Percentiles rank a stretch among this genome's conserved stretches.
Evolutionary conservation across 2,888 invertebrate genomes (phyloP).

Genomic region (Allophyes oxyacanthae): DNA sequence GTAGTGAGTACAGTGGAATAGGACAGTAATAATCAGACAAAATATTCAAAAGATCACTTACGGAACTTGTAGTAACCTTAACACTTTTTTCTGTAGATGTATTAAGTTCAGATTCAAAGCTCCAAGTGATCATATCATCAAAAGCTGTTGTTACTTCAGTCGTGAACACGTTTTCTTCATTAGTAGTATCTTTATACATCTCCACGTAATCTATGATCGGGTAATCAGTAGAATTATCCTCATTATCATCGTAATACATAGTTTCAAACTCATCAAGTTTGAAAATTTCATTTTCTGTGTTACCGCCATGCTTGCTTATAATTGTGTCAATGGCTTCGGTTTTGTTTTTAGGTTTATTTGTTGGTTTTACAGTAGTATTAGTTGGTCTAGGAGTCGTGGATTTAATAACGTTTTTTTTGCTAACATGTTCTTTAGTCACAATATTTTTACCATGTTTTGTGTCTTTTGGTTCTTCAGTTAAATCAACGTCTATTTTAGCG

Average conservation of each 20-base stretch:
- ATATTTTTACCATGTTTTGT: constrained; percentile 6
- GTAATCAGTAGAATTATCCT: constrained; percentile 78
- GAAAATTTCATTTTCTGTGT: constrained; percentile 63
- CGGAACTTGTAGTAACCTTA: neutral
- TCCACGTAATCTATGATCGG: constrained; percentile 79
- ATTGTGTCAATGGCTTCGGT: constrained; percentile 23
- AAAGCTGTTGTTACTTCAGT: constrained; percentile 12
- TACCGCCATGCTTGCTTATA: constrained; percentile 35
- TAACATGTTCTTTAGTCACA: neutral
- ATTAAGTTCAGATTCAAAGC: neutral
- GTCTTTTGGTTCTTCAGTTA: constrained; percentile 17
- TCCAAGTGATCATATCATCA: constrained; percentile 1
- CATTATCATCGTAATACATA: constrained; percentile 60
- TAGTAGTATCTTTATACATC: constrained; percentile 79
- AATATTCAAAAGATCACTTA: too few species aligned
- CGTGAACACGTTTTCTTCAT: constrained; percentile 68
- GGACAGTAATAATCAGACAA: too few species aligned
- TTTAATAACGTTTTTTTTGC: neutral
- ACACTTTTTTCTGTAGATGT: neutral
- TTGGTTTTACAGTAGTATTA: neutral
- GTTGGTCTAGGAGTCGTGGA: neutral
- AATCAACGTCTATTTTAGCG: constrained; percentile 47
- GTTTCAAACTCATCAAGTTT: constrained; percentile 51
- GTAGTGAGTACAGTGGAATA: too few species aligned
- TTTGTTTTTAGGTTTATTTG: neutral